Conservation (phyloP, 37 sponge, comb jelly and placozoan species). For the Dysidea cf. avara region DNA sequence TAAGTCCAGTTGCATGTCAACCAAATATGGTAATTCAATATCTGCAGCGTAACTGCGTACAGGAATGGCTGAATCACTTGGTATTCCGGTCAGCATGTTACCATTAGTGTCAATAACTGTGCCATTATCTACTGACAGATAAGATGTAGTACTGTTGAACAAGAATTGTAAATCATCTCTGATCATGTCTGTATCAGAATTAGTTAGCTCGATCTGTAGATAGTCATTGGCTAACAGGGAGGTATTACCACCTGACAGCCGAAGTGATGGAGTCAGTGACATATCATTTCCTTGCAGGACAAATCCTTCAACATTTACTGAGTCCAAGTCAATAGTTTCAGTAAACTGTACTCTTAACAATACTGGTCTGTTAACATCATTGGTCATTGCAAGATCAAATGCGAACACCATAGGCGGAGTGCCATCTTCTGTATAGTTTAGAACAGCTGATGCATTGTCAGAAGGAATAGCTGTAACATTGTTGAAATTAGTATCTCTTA, state of each 20-base stretch:
- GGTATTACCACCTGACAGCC: slow-evolving; percentile 42
- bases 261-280: not conserved
- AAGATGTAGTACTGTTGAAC: slow-evolving; percentile 31
- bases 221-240: slow-evolving; percentile 43
- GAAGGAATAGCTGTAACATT: slow-evolving; percentile 24
- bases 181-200: slow-evolving; percentile 65
- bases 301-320: slow-evolving; percentile 50
- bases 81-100: slow-evolving; percentile 18
- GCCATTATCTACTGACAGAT: slow-evolving; percentile 46
- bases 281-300: slow-evolving; percentile 42
- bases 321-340: slow-evolving; percentile 64
- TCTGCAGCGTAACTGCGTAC: slow-evolving; percentile 67
- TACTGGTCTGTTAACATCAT: slow-evolving; percentile 62
- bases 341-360: slow-evolving; percentile 67
- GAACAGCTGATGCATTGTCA: slow-evolving; percentile 18
- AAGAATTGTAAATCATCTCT: slow-evolving; percentile 38
- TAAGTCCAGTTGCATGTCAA: slow-evolving; percentile 59
- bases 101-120: slow-evolving; percentile 53
- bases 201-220: slow-evolving; percentile 55
- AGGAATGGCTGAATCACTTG: slow-evolving; percentile 21
- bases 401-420: slow-evolving; percentile 61
- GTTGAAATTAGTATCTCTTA: slow-evolving; percentile 62
- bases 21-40: slow-evolving; percentile 44
- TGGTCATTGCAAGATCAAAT: slow-evolving; percentile 78
- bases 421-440: slow-evolving; percentile 42